Percentiles rank a stretch among this genome's conserved stretches.
Evolutionary conservation across 2,888 invertebrate genomes (phyloP).

Genomic region (Erebia epiphron): DNA sequence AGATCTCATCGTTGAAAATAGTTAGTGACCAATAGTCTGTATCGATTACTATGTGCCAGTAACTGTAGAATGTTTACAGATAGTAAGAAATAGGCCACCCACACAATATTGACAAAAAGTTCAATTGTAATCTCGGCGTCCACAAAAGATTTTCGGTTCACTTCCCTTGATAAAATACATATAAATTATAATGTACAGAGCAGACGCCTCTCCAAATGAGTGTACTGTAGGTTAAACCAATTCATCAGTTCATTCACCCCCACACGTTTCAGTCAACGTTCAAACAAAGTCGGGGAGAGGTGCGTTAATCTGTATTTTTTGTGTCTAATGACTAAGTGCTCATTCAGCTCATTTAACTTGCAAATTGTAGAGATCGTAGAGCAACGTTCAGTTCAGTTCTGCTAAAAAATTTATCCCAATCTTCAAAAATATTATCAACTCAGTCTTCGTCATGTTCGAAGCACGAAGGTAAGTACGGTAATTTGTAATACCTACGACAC

Average conservation of each 20-base stretch:
- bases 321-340: conserved; percentile 18
- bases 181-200: background rate
- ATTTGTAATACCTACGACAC: too few relatives aligned
- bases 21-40: background rate
- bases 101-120: conserved; percentile 2
- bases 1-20: background rate
- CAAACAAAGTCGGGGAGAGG: conserved; percentile 22
- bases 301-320: conserved; percentile 9
- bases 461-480: background rate
- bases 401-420: background rate
- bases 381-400: background rate
- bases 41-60: background rate
- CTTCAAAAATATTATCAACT: background rate
- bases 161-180: conserved; percentile 9
- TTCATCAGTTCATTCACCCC: conserved; percentile 33
- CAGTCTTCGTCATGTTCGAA: background rate
- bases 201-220: conserved; percentile 28
- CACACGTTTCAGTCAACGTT: conserved; percentile 28
- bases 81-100: background rate
- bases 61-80: background rate
- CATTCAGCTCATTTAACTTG: conserved; percentile 20
- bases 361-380: conserved; percentile 10
- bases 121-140: background rate
- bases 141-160: conserved; percentile 5
- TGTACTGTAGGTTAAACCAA: conserved; percentile 28